Percentiles rank a stretch among this genome's conserved stretches.
Conservation (phyloP, 2,113 vertebrate genomes). For the Podarcis raffonei region DNA sequence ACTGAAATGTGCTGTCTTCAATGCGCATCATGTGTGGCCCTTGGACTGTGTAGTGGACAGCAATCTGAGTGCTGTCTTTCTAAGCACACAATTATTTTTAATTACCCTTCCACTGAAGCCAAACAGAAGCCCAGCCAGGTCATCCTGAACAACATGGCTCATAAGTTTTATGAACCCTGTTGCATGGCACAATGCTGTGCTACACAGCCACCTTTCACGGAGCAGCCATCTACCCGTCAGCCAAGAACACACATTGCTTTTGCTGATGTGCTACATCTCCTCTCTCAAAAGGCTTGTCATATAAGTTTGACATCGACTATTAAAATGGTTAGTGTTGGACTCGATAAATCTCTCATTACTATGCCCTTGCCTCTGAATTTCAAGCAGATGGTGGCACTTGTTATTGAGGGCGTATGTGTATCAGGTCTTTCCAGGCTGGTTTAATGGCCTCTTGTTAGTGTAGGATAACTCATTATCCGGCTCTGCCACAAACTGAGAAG, state of each 20-base stretch:
- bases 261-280: neutral
- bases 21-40: slow-evolving; percentile 18
- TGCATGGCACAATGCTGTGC: slow-evolving; percentile 30
- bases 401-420: fast-evolving
- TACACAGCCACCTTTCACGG: slow-evolving; percentile 43
- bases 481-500: neutral
- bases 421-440: neutral
- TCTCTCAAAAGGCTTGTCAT: neutral
- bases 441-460: slow-evolving; percentile 12
- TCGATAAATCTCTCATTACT: neutral
- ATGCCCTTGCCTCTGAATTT: slow-evolving; percentile 31
- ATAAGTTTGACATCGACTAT: neutral
- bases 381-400: neutral
- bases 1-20: neutral
- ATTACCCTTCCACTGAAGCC: slow-evolving; percentile 67
- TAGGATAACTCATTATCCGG: neutral
- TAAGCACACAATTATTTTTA: slow-evolving; percentile 65
- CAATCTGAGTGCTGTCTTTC: slow-evolving; percentile 37
- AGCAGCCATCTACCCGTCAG: slow-evolving; percentile 24
- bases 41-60: slow-evolving; percentile 27
- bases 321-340: neutral
- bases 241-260: neutral
- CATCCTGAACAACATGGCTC: slow-evolving; percentile 58
- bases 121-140: slow-evolving; percentile 62
- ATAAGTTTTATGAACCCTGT: slow-evolving; percentile 68